Evolutionary conservation across 2,113 vertebrate genomes (phyloP), one percentile per base, ranked within the genome.

Genomic region (Orcinus orca): DNA sequence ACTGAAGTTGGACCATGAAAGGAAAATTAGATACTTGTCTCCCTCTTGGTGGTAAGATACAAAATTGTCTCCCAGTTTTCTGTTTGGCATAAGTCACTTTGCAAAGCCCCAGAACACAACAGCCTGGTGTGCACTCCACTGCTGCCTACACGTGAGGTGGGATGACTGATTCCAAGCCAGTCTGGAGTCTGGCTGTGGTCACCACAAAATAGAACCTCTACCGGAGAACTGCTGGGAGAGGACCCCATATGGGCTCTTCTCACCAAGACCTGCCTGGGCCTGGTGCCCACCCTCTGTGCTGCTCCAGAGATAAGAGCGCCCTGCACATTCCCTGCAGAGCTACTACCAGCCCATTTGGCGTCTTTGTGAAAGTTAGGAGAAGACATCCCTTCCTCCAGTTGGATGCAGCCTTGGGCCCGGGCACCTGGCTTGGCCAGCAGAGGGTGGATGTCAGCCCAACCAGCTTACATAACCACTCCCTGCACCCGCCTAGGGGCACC

Each of bases 401-500:
- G 62, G 14, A 38, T 25, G 12, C 6, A 38, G 50, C 36, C 4
- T 12, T 23, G 7, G 31, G 21, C 50, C 18, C 13, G 7, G 26
- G 18, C 2, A 44, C 38, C 17, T 0, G 29, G 14, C n/a, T 21
- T 7, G 17, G 4, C 77, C 63, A 55, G 82, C 3, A 10, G 4
- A 68, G 50, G 20, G 44, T 9, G 31, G 29, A 8, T 0, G 6
- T 12, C 68, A 26, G 33, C 38, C 50, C 23, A 3, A 26, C 23
- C 10, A 36, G 82, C 44, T n/a, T 8, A 7, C 1, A 1, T 12
- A 13, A 2, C 25, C 8, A 1, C 5, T 21, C 50, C 4, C 2
- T 3, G 15, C 11, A 33, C 38, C 65, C 11, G 0, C 20, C 0
- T 1, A 18, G 5, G 20, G 58, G 3, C 44, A 36, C 53, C 36